Base-by-base conservation (phyloP, 2,888 invertebrate genomes). In the Drosophila hamatofila region DNA sequence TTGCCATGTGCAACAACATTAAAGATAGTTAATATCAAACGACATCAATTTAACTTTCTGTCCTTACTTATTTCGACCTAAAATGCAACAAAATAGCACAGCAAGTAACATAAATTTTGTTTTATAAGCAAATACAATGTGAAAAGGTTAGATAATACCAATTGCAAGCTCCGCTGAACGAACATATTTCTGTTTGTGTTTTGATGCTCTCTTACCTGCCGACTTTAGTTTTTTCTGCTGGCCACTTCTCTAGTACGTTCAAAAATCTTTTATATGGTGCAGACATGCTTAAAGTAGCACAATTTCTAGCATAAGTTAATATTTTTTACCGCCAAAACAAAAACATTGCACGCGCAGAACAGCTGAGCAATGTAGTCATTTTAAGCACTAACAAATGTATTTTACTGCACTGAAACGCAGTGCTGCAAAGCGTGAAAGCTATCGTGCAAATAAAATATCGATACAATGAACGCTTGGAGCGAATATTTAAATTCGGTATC, bases 191-290 rank as follows among this genome's bases (percentile, higher is more conserved):
- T 3, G 25, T 58, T 48, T 56, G 41, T 65, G 7, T 21, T 27
- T 18, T 16, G 56, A 18, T 12, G 1, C 42, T n/a, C 37, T 91
- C 48, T 92, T 94, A 96, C 97, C 96, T 95, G 91, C 95, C 96
- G 41, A 94, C 92, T 94, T 96, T 97, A 56, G 94, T 93, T 89
- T 93, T 94, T 90, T 97, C 96, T 52, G 96, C 89, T 35, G 97
- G 97, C 97, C 97, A 97, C 93, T 95, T 95, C 92, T 96, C 95
- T 76, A 97, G 94, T 73, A 97, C 93, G 93, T 94, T 95, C 41
- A 96, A 92, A 91, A 96, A 96, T 92, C 95, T 95, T 92, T 95
- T 96, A 89, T 96, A 97, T 89, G 94, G 95, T 81, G 94, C 94
- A 91, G 95, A 95, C 95, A 95, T 96, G 63, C 73, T 87, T 69